Percentiles rank a stretch among this genome's conserved stretches.
Evolutionary conservation across 2,888 invertebrate genomes (phyloP).

Genomic region (Coremacera marginata): DNA sequence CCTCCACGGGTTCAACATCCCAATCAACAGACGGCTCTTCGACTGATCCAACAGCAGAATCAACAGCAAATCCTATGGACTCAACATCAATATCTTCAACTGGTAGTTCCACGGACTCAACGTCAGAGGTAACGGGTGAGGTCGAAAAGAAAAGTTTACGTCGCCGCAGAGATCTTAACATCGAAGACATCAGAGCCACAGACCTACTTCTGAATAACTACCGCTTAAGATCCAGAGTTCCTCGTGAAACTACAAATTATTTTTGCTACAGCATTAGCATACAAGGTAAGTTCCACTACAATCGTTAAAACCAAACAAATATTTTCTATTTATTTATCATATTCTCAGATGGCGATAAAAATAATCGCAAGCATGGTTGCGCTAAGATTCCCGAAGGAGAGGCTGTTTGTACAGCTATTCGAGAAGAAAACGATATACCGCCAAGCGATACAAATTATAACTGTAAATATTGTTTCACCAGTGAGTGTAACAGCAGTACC

Average conservation of each 20-base stretch:
- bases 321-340: neutral
- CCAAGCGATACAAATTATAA: neutral
- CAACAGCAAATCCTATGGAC: neutral
- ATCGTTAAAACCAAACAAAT: neutral
- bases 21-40: neutral
- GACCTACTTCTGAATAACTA: conserved; percentile 15
- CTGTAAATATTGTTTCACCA: conserved; percentile 28
- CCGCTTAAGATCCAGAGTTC: neutral
- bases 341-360: neutral
- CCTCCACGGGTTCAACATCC: no score
- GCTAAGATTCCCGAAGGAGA: neutral
- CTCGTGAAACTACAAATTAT: neutral
- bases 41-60: neutral
- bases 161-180: neutral
- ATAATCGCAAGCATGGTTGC: conserved; percentile 23
- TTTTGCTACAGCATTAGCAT: conserved; percentile 10
- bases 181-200: neutral
- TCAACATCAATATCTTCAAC: neutral
- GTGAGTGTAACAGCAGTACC: conserved; percentile 32
- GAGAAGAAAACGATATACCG: neutral
- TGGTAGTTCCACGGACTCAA: neutral
- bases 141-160: neutral
- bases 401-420: neutral
- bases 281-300: neutral
- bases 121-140: neutral